Conservation (phyloP, 2,113 vertebrate genomes). For the Otus sunia region DNA sequence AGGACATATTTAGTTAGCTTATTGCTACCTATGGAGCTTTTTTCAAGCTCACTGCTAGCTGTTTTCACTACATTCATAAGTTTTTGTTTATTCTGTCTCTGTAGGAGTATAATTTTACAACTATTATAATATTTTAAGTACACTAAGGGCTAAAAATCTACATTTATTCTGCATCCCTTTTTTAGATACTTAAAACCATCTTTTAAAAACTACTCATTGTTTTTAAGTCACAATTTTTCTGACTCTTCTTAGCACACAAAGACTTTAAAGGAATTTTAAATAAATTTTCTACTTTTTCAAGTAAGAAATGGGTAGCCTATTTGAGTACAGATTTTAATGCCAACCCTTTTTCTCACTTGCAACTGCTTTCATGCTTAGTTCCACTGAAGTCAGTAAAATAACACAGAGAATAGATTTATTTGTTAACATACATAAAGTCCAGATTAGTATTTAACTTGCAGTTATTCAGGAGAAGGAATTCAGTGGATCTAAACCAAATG, state of each 20-base stretch:
- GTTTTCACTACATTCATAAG: background rate
- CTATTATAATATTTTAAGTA: background rate
- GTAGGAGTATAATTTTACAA: background rate
- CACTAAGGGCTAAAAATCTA: background rate
- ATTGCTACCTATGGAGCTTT: background rate
- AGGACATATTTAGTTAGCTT: background rate
- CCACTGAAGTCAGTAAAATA: background rate
- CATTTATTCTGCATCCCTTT: background rate
- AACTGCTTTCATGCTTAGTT: background rate
- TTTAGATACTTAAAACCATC: background rate
- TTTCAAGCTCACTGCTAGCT: background rate
- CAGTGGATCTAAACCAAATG: background rate
- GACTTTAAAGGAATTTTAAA: background rate
- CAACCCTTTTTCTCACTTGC: background rate
- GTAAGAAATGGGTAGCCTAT: background rate
- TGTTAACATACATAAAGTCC: background rate
- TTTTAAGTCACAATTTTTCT: background rate
- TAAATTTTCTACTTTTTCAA: background rate
- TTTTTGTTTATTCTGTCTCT: conserved; percentile 1
- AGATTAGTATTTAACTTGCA: background rate
- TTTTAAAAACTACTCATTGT: background rate
- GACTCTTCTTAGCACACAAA: background rate
- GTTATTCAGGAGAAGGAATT: background rate
- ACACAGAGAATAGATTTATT: background rate
- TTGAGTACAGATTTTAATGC: background rate